Conservation (phyloP, 2,888 invertebrate species). For the Hetaerina titia region DNA sequence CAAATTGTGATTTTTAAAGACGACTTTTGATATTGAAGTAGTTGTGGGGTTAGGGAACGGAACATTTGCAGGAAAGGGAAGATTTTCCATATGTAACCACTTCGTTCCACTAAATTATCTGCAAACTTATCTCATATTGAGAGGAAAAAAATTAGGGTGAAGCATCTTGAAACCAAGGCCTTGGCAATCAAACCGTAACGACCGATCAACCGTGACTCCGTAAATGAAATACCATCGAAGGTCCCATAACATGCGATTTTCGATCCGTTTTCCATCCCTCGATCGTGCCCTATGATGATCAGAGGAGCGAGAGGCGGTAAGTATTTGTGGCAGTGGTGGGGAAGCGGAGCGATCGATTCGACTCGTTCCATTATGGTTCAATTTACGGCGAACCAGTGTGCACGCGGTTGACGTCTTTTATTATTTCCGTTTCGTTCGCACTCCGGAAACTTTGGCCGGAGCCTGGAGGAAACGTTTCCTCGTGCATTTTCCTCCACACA, state of each 20-base stretch:
- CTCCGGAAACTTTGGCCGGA: neutral
- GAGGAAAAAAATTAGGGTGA: neutral
- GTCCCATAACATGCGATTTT: conserved; percentile 41
- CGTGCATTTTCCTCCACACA: no score
- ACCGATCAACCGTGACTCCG: conserved; percentile 48
- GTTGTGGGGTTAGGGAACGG: no score
- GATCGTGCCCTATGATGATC: neutral
- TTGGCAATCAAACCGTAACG: conserved; percentile 41
- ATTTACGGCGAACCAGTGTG: neutral
- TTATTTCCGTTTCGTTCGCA: neutral
- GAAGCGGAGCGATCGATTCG: conserved; percentile 13
- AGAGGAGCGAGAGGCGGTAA: neutral
- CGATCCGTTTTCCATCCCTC: conserved; percentile 9
- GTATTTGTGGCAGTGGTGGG: neutral
- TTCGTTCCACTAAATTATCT: conserved; percentile 28
- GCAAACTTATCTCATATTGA: neutral
- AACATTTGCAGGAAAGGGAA: neutral
- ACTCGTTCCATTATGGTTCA: neutral
- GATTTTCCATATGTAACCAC: neutral
- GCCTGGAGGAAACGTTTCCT: no score
- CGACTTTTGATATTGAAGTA: neutral
- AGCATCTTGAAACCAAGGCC: neutral
- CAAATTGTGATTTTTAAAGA: no score
- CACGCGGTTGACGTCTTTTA: neutral
- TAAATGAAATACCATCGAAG: conserved; percentile 56